These are phyloP conservation scores for Dasyurus viverrinus DNA, from an alignment of 2,113 vertebrate species.

Conservation along the genomic window DNA sequence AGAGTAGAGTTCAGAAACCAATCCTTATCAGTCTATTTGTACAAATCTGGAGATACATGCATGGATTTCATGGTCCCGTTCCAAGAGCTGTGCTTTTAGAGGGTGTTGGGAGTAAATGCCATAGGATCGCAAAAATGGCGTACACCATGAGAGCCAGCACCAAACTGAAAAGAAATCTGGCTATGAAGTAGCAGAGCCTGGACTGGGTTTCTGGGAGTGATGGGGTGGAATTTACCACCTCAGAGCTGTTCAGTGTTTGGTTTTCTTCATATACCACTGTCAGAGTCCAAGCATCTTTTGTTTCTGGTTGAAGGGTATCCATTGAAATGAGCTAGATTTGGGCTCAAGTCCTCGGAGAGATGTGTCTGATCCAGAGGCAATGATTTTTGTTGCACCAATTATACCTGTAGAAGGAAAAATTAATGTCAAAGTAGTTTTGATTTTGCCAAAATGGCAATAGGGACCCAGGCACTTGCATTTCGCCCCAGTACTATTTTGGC, in stretches of 20 bases:
- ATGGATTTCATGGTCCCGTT: background rate
- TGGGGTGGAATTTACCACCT: background rate
- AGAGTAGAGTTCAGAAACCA: background rate
- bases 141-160: background rate
- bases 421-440: background rate
- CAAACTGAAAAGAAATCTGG: background rate
- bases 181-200: fast-evolving
- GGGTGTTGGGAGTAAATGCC: background rate
- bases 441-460: background rate
- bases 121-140: background rate
- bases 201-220: background rate
- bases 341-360: background rate
- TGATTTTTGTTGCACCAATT: background rate
- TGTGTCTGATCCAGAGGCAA: background rate
- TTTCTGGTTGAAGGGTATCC: background rate
- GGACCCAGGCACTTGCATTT: background rate
- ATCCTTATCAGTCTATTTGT: background rate
- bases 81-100: background rate
- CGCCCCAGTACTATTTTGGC: background rate
- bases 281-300: background rate
- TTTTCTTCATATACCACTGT: background rate
- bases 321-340: background rate
- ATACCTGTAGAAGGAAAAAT: background rate
- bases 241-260: background rate
- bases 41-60: background rate